A percentile compares a stretch with the other conserved stretches of the same genome.
Evolutionary conservation across 2,113 vertebrate species (phyloP).

Genomic region (Castor canadensis): DNA sequence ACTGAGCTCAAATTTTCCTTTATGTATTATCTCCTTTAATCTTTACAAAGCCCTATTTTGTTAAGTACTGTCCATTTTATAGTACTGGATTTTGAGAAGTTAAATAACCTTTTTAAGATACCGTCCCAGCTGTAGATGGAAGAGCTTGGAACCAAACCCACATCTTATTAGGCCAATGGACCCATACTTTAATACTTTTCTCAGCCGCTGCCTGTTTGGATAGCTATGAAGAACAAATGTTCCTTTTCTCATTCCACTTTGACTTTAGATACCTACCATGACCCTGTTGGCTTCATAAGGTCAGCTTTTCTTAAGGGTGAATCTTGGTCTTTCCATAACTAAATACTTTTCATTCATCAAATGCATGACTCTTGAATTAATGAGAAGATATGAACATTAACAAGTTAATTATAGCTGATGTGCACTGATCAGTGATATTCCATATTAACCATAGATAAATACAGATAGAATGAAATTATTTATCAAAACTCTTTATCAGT

Average conservation of each 20-base stretch:
- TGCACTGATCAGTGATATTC: not conserved
- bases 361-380: not conserved
- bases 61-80: not conserved
- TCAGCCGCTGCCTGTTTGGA: not conserved
- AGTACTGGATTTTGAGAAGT: not conserved
- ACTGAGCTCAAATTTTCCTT: constrained; percentile 29
- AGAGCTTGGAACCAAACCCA: not conserved
- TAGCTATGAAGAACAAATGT: not conserved
- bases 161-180: not conserved
- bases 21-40: not conserved
- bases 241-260: not conserved
- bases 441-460: constrained; percentile 6
- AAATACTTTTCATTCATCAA: not conserved
- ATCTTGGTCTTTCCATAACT: not conserved
- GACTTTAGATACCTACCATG: not conserved
- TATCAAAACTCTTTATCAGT: constrained; percentile 18
- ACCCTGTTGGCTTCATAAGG: not conserved
- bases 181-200: not conserved
- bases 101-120: constrained; percentile 16
- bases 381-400: not conserved
- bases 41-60: not conserved
- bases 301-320: constrained; percentile 20
- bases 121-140: not conserved
- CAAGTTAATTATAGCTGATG: not conserved
- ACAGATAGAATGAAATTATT: constrained; percentile 16